These are phyloP conservation scores for Erythrocercus mccallii DNA, from an alignment of 2,113 vertebrate genomes.

Conservation along the genomic window DNA sequence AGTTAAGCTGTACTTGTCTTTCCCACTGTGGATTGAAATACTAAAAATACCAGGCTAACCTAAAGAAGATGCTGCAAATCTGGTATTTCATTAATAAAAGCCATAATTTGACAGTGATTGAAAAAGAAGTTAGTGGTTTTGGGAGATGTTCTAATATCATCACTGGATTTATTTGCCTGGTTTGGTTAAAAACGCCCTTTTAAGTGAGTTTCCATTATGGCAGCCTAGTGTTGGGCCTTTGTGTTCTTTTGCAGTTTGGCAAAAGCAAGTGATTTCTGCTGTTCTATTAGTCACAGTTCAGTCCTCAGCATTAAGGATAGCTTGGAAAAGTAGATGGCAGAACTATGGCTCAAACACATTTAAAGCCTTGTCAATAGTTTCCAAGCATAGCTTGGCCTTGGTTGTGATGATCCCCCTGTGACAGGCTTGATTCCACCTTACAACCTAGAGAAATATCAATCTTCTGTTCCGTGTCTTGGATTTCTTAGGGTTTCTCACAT, in stretches of 20 bases:
- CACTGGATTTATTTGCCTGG: neutral
- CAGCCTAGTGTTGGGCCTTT: neutral
- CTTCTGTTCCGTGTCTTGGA: neutral
- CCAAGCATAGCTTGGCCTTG: neutral
- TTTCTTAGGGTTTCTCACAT: neutral
- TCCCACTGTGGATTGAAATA: neutral
- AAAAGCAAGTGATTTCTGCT: neutral
- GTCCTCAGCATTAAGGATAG: neutral
- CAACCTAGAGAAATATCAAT: neutral
- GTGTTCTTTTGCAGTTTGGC: neutral
- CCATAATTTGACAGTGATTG: neutral
- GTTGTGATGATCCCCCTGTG: neutral
- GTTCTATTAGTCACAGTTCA: neutral
- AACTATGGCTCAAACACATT: neutral
- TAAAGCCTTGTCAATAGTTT: neutral
- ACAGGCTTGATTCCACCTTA: neutral
- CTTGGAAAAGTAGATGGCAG: neutral
- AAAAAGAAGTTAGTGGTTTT: neutral
- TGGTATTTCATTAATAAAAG: neutral
- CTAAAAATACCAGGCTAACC: neutral
- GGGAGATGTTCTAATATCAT: neutral
- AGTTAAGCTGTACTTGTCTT: neutral
- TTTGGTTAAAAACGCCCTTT: neutral
- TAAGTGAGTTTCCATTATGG: neutral
- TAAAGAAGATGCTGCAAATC: neutral